These are phyloP conservation scores for Chitala chitala DNA, from an alignment of 2,113 vertebrate species.

Conservation along the genomic window DNA sequence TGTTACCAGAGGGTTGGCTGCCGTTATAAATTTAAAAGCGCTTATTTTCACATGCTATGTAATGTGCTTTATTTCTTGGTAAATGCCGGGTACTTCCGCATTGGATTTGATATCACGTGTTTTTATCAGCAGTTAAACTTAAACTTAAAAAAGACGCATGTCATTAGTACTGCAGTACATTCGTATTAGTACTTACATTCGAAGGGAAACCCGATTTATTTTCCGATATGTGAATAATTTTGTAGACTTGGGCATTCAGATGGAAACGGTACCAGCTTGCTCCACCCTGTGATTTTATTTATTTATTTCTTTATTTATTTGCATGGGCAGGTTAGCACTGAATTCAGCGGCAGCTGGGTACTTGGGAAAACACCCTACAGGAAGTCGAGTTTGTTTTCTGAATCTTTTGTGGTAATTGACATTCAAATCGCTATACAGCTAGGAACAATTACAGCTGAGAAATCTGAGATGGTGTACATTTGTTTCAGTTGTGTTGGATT, in stretches of 20 bases:
- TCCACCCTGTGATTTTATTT: too few relatives aligned
- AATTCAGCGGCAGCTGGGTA: not conserved
- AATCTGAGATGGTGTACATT: too few relatives aligned
- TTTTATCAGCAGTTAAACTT: not conserved
- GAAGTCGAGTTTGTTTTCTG: not conserved
- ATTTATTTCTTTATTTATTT: slow-evolving; percentile 9
- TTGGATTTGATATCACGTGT: not conserved
- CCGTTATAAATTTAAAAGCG: not conserved
- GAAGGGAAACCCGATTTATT: not conserved
- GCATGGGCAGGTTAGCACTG: not conserved
- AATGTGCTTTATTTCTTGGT: slow-evolving; percentile 8
- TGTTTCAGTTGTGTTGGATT: too few relatives aligned
- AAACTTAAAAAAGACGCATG: too few relatives aligned
- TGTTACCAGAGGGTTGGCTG: not conserved
- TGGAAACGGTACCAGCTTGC: not conserved
- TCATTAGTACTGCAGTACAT: too few relatives aligned
- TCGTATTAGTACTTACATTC: too few relatives aligned
- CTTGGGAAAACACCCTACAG: not conserved
- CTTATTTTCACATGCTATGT: not conserved
- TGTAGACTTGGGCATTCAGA: not conserved
- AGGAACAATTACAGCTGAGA: too few relatives aligned
- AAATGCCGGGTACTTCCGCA: slow-evolving; percentile 19
- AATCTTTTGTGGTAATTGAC: not conserved
- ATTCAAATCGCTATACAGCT: not conserved
- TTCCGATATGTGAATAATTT: not conserved